A percentile compares a stretch with the other conserved stretches of the same genome.
phyloP scores from a whole-genome alignment of 2,113 vertebrate genomes.

The Pleuronectes platessa region DNA sequence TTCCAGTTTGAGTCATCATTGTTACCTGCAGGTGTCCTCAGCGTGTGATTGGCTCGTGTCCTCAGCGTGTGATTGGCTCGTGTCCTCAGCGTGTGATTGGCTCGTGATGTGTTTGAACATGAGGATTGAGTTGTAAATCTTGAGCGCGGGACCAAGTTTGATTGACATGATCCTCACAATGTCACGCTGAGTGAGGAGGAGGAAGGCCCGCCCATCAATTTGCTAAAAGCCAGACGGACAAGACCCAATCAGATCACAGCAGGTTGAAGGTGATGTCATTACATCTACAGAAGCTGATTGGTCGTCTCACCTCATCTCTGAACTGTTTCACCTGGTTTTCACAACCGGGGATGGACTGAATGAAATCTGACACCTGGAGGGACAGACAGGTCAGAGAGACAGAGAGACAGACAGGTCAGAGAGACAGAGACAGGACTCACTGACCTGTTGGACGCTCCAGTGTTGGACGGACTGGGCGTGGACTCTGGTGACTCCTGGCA shows the following conservation, averaged over 20 bases:
- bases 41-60: neutral
- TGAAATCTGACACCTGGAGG: slow-evolving; percentile 80
- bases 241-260: slow-evolving; percentile 34
- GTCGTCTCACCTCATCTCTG: slow-evolving; percentile 81
- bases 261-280: neutral
- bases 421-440: neutral
- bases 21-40: neutral
- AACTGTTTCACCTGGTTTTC: slow-evolving; percentile 85
- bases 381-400: neutral
- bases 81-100: slow-evolving; percentile 53
- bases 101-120: slow-evolving; percentile 80
- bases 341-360: slow-evolving; percentile 85
- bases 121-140: slow-evolving; percentile 86
- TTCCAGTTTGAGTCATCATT: too few species aligned
- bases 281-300: neutral
- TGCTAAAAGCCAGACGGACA: slow-evolving; percentile 64
- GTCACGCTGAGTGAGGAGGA: slow-evolving; percentile 82
- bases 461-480: slow-evolving; percentile 66
- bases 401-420: neutral
- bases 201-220: slow-evolving; percentile 84
- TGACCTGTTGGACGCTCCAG: slow-evolving; percentile 83
- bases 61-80: slow-evolving; percentile 22
- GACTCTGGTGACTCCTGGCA: slow-evolving; percentile 73
- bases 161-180: slow-evolving; percentile 84
- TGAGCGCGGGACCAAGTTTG: slow-evolving; percentile 84